Evolutionary conservation across 2,888 invertebrate species (phyloP).

Genomic region (Phortica magna): DNA sequence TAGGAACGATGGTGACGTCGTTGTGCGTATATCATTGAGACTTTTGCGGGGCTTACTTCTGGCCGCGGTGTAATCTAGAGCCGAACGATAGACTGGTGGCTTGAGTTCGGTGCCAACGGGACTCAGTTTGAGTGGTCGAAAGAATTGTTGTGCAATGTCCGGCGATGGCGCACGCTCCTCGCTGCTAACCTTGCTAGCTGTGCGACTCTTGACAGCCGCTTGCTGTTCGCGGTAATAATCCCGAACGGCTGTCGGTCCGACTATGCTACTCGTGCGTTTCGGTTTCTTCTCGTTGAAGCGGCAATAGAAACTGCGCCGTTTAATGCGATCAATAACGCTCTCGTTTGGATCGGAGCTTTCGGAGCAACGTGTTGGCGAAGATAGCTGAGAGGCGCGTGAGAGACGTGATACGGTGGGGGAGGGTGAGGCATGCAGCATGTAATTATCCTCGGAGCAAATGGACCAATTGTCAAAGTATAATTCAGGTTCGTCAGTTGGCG

Average conservation of each 20-base stretch:
- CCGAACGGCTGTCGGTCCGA: slow-evolving; percentile 81
- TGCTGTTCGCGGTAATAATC: slow-evolving; percentile 79
- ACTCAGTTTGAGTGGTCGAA: slow-evolving; percentile 74
- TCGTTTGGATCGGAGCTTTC: slow-evolving; percentile 80
- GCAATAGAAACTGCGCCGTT: slow-evolving; percentile 92
- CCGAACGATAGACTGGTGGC: slow-evolving; percentile 72
- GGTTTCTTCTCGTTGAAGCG: slow-evolving; percentile 91
- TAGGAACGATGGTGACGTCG: slow-evolving; percentile 73
- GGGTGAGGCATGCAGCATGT: slow-evolving; percentile 72
- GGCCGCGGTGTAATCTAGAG: slow-evolving; percentile 60
- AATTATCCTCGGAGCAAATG: slow-evolving; percentile 81
- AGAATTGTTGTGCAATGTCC: slow-evolving; percentile 75
- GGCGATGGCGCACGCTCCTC: slow-evolving; percentile 72
- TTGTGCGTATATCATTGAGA: slow-evolving; percentile 69
- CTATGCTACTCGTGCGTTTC: slow-evolving; percentile 84
- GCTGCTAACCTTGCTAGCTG: slow-evolving; percentile 59
- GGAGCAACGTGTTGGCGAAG: slow-evolving; percentile 74
- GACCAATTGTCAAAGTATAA: slow-evolving; percentile 84
- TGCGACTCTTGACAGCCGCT: slow-evolving; percentile 63
- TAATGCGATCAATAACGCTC: slow-evolving; percentile 90
- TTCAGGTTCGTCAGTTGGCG: slow-evolving; percentile 81
- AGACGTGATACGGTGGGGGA: slow-evolving; percentile 76
- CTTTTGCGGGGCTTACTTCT: slow-evolving; percentile 72
- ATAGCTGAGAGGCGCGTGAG: slow-evolving; percentile 78
- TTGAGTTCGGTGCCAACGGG: slow-evolving; percentile 75